Evolutionary conservation across 2,888 invertebrate genomes (phyloP), one percentile per base, ranked within the genome.

Genomic region (Malachius bipustulatus): DNA sequence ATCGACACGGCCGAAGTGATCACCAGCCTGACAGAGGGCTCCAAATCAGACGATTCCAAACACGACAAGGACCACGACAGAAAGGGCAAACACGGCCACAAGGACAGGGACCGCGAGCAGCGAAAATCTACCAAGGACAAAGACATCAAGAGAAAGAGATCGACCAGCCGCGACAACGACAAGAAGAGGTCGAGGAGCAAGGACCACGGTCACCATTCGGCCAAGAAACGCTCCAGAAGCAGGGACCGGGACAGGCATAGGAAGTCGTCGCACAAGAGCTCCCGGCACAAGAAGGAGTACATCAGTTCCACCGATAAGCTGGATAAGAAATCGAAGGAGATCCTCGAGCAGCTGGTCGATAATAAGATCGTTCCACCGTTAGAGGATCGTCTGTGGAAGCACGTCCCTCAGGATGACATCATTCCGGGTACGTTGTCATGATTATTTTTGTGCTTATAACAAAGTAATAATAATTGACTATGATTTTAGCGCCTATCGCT

Each of bases 311-410:
- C 59, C 0, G 60, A 60, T 30, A 59, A 59, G 40, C 44, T 64
- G 15, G 63, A 63, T 47, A 61, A 61, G 34, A 60, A 59, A 43
- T 60, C 62, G 1, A 61, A 61, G 36, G 64, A 64, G 46, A 63
- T 63, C 42, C 44, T 63, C 28, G 63, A 63, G 36, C 59, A 62
- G 36, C 47, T 64, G 13, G 61, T 61, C 4, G 61, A 62, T 45
- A 63, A 58, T 41, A 61, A 63, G 47, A 62, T 64, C 40, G 62
- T 62, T 1, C 60, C 60, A 2, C 63, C 69, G 1, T 59, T 69
- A 16, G 70, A 70, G 41, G 69, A 70, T 42, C 51, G 66, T 3
- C 46, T 70, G 2, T 70, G 70, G 69, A 66, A 67, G 19, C 68
- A 70, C 43, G 65, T 69, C 3, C 55, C 57, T 4, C 60, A 62